These are phyloP conservation scores for Scartelaos histophorus DNA, from an alignment of 2,113 vertebrate genomes.

Conservation along the genomic window DNA sequence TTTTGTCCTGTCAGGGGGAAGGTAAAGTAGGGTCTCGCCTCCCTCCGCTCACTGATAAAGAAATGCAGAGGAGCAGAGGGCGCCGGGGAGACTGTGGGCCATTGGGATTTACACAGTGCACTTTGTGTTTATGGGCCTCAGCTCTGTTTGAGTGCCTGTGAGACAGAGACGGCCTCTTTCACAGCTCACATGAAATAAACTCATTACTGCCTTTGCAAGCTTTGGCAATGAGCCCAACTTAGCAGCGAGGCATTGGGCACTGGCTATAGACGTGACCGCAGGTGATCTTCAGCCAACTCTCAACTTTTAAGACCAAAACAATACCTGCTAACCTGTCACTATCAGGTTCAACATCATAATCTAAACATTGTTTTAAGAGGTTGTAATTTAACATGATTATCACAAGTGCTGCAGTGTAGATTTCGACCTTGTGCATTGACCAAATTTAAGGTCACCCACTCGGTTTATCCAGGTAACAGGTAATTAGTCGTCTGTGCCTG, in stretches of 20 bases:
- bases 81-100: conserved; percentile 56
- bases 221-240: conserved; percentile 56
- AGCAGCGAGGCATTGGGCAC: conserved; percentile 38
- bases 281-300: conserved; percentile 56
- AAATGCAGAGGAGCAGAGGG: conserved; percentile 61
- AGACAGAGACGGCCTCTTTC: conserved; percentile 70
- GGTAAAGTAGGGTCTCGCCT: conserved; percentile 30
- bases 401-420: conserved; percentile 2
- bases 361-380: conserved; percentile 15
- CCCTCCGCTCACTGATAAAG: conserved; percentile 56
- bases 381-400: conserved; percentile 10
- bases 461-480: background rate
- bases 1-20: background rate
- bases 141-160: conserved; percentile 69
- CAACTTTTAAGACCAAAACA: conserved; percentile 35
- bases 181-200: conserved; percentile 75
- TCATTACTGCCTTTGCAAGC: conserved; percentile 67
- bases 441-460: background rate
- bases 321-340: conserved; percentile 33
- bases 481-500: background rate
- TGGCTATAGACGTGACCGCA: conserved; percentile 38
- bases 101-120: conserved; percentile 70
- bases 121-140: conserved; percentile 74
- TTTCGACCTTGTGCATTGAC: conserved; percentile 11
- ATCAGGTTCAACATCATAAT: conserved; percentile 29